A percentile compares a stretch with the other conserved stretches of the same genome.
Evolutionary conservation across 2,888 invertebrate species (phyloP).

Genomic region (Agrypnus murinus): DNA sequence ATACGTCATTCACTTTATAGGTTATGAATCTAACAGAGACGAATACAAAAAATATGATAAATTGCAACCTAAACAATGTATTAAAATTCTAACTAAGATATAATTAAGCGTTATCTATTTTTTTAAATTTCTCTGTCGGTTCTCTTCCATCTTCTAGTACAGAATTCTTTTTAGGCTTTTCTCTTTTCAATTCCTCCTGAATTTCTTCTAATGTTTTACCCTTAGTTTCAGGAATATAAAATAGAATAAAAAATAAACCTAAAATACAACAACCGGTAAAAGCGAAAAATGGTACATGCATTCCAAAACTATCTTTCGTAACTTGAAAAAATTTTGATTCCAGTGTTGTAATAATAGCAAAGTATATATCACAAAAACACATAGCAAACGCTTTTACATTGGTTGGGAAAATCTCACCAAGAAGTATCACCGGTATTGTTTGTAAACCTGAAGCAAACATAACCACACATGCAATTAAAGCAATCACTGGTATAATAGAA

Average conservation of each 20-base stretch:
- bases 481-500: constrained; percentile 73
- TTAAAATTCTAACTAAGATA: no score
- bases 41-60: no score
- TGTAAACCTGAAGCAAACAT: constrained; percentile 71
- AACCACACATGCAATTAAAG: constrained; percentile 69
- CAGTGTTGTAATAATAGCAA: constrained; percentile 69
- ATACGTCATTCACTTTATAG: no score
- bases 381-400: constrained; percentile 73
- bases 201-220: constrained; percentile 82
- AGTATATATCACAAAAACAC: constrained; percentile 72
- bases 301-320: constrained; percentile 75
- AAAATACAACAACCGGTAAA: constrained; percentile 76
- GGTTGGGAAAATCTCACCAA: constrained; percentile 73
- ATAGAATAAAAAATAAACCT: constrained; percentile 76
- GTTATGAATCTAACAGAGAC: no score
- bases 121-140: no score
- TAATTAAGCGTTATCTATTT: no score
- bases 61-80: no score
- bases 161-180: background rate
- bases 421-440: constrained; percentile 71
- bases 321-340: constrained; percentile 70
- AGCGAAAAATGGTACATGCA: constrained; percentile 79
- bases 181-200: constrained; percentile 73
- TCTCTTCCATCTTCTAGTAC: background rate
- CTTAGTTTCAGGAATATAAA: constrained; percentile 81